Conservation (phyloP, 92 coral and sea anemone species). For the Parazoanthus swiftii region DNA sequence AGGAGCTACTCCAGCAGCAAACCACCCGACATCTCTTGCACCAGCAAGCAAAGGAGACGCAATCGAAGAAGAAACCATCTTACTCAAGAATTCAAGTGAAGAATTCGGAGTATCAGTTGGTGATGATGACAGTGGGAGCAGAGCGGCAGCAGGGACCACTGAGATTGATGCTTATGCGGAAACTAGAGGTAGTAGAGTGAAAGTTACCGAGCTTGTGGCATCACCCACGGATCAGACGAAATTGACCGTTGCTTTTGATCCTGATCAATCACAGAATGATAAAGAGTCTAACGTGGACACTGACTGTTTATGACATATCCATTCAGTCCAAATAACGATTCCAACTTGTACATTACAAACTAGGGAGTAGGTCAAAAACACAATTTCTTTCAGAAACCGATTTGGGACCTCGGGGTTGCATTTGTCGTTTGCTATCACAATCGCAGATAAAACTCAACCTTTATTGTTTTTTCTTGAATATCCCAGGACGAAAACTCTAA, state of each 20-base stretch:
- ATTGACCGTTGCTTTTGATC: not conserved
- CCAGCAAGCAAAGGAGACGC: constrained; percentile 2
- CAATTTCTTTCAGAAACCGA: not conserved
- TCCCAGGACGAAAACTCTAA: not conserved
- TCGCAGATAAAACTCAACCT: too few relatives aligned
- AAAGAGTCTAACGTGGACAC: not conserved
- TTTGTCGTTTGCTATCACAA: not conserved
- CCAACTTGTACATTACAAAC: not conserved
- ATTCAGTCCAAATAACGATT: not conserved
- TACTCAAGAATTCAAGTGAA: not conserved
- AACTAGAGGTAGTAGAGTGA: not conserved
- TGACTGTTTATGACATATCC: not conserved
- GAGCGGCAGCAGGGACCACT: not conserved
- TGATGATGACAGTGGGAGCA: not conserved
- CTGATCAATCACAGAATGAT: not conserved
- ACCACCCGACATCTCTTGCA: not conserved
- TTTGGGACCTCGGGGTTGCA: not conserved
- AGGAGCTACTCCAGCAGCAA: not conserved
- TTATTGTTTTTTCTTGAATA: not conserved
- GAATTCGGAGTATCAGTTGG: not conserved
- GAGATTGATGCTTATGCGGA: not conserved
- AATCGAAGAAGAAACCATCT: not conserved
- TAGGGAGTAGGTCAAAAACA: not conserved
- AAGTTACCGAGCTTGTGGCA: not conserved
- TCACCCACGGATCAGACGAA: not conserved